Percentiles rank a stretch among this genome's conserved stretches.
These are phyloP conservation scores for Canis aureus DNA, from an alignment of 2,113 vertebrate genomes.

Conservation along the genomic window DNA sequence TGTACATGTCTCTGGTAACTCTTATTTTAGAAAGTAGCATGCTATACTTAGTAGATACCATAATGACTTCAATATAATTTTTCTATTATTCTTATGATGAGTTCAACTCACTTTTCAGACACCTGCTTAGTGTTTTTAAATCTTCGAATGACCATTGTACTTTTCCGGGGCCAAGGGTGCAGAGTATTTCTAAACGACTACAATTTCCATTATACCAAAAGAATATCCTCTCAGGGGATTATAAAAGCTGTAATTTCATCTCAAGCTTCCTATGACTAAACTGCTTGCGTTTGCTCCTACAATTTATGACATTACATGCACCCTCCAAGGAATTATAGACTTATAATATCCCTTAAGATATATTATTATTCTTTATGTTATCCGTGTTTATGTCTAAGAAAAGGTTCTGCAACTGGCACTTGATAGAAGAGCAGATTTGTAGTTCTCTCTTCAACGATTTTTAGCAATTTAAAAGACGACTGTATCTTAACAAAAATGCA, in stretches of 20 bases:
- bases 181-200: conserved; percentile 72
- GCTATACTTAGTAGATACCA: conserved; percentile 68
- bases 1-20: conserved; percentile 69
- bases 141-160: conserved; percentile 79
- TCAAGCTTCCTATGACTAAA: conserved; percentile 76
- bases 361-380: conserved; percentile 81
- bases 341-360: conserved; percentile 76
- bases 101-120: conserved; percentile 79
- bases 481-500: conserved; percentile 73
- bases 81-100: conserved; percentile 58
- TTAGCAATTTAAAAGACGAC: conserved; percentile 79
- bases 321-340: conserved; percentile 76
- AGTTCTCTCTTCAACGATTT: conserved; percentile 74
- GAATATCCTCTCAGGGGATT: conserved; percentile 80
- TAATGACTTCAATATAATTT: conserved; percentile 70
- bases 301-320: conserved; percentile 72
- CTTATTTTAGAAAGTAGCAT: conserved; percentile 67
- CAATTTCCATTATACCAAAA: conserved; percentile 64
- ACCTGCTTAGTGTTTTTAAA: conserved; percentile 72
- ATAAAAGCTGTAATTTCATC: conserved; percentile 81
- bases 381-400: conserved; percentile 81
- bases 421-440: conserved; percentile 77
- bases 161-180: conserved; percentile 68
- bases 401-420: conserved; percentile 63
- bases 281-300: conserved; percentile 71